Percentiles rank a stretch among this genome's conserved stretches.
Conservation (phyloP, 2,797 vertebrate genomes). For the Sebastiscus tertius region DNA sequence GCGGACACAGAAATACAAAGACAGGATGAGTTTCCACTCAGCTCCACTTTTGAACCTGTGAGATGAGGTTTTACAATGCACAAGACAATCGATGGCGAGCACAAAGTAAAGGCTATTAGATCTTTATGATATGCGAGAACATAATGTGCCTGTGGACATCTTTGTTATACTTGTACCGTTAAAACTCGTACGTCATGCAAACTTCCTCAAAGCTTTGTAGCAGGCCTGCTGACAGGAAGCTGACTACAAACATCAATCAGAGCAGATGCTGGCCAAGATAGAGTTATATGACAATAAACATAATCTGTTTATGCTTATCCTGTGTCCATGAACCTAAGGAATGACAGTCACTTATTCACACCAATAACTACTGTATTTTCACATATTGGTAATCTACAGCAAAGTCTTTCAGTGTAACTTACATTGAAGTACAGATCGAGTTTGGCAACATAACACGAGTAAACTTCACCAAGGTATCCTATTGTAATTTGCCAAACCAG, state of each 20-base stretch:
- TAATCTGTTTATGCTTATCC: constrained; percentile 23
- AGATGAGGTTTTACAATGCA: constrained; percentile 70
- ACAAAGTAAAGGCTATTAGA: constrained; percentile 66
- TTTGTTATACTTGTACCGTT: constrained; percentile 56
- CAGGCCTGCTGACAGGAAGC: constrained; percentile 59
- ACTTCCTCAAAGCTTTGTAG: constrained; percentile 62
- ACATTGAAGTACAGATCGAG: constrained; percentile 7
- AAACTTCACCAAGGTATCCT: constrained; percentile 70
- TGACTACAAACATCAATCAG: constrained; percentile 59
- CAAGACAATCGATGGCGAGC: constrained; percentile 66
- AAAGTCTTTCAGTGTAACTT: constrained; percentile 44
- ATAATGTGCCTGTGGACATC: constrained; percentile 74
- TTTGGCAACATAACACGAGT: constrained; percentile 44
- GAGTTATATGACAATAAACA: constrained; percentile 46
- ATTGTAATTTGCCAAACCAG: constrained; percentile 5
- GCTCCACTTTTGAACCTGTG: constrained; percentile 47
- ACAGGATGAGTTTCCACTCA: constrained; percentile 56
- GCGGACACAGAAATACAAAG: constrained; percentile 63
- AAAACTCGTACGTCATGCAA: constrained; percentile 71
- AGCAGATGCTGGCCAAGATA: constrained; percentile 61
- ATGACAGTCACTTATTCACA: constrained; percentile 62
- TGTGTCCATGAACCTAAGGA: constrained; percentile 31
- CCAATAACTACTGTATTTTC: constrained; percentile 47
- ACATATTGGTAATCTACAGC: constrained; percentile 51
- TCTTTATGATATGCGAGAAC: constrained; percentile 63